Conservation (phyloP, 2,797 vertebrate genomes). For the Philypnodon macrostomus region DNA sequence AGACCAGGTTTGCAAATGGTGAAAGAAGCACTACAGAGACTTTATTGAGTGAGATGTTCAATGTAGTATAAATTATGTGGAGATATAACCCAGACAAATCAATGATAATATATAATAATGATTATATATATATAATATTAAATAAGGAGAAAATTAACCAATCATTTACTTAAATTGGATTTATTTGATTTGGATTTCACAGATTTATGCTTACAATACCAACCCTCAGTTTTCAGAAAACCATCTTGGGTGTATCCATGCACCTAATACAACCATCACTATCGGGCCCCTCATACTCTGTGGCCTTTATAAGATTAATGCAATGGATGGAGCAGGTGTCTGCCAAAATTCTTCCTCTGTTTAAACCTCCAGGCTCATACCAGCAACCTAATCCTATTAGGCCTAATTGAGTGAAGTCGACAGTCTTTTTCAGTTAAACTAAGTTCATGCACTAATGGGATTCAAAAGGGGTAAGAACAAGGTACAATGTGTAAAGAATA, state of each 20-base stretch:
- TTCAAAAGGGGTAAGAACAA: conserved; percentile 74
- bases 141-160: no score
- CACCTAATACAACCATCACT: conserved; percentile 40
- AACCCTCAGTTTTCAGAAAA: conserved; percentile 18
- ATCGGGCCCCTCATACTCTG: conserved; percentile 68
- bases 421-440: conserved; percentile 89
- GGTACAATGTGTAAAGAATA: conserved; percentile 71
- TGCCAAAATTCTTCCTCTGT: conserved; percentile 85
- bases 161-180: no score
- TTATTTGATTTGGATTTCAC: neutral
- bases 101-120: no score
- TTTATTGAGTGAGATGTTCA: no score
- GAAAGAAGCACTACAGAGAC: no score
- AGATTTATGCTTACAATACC: neutral
- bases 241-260: conserved; percentile 22
- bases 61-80: no score
- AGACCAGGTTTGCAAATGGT: no score
- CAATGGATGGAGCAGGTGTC: conserved; percentile 82
- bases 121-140: no score
- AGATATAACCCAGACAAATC: no score
- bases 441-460: conserved; percentile 90
- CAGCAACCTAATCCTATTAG: conserved; percentile 92
- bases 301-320: conserved; percentile 85
- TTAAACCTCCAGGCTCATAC: conserved; percentile 87
- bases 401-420: conserved; percentile 90